A percentile compares a stretch with the other conserved stretches of the same genome.
phyloP scores from a whole-genome alignment of 2,888 invertebrate genomes.

The Cremastinae sp. region DNA sequence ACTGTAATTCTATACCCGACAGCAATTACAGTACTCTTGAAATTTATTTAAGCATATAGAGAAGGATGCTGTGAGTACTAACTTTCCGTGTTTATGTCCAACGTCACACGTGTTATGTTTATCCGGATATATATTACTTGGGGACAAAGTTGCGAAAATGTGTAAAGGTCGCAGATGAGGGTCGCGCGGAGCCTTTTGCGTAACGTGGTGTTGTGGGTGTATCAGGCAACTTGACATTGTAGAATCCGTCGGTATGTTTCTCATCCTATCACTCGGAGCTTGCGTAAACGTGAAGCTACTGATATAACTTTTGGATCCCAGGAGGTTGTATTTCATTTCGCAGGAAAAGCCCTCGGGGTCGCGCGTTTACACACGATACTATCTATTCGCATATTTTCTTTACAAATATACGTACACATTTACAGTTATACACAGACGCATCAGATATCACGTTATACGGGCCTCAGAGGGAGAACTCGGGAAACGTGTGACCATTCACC shows the following conservation, averaged over 20 bases:
- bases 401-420: not conserved
- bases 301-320: constrained; percentile 53
- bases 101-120: constrained; percentile 24
- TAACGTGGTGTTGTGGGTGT: not conserved
- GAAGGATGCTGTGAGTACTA: constrained; percentile 1
- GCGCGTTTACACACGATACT: constrained; percentile 7
- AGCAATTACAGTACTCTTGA: constrained; percentile 21
- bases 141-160: constrained; percentile 31
- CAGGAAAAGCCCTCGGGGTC: constrained; percentile 37
- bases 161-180: constrained; percentile 37
- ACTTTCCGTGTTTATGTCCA: constrained; percentile 16
- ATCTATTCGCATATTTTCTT: constrained; percentile 22
- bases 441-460: not conserved
- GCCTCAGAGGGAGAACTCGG: not conserved
- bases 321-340: constrained; percentile 54
- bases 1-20: constrained; percentile 4
- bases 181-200: constrained; percentile 15
- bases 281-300: constrained; percentile 52
- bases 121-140: constrained; percentile 26
- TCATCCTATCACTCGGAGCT: constrained; percentile 47
- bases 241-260: constrained; percentile 37
- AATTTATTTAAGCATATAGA: constrained; percentile 4
- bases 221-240: constrained; percentile 3
- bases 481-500: constrained; percentile 20
- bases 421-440: not conserved